Evolutionary conservation across 2,113 vertebrate species (phyloP).

Genomic region (Hippocampus mohnikei): DNA sequence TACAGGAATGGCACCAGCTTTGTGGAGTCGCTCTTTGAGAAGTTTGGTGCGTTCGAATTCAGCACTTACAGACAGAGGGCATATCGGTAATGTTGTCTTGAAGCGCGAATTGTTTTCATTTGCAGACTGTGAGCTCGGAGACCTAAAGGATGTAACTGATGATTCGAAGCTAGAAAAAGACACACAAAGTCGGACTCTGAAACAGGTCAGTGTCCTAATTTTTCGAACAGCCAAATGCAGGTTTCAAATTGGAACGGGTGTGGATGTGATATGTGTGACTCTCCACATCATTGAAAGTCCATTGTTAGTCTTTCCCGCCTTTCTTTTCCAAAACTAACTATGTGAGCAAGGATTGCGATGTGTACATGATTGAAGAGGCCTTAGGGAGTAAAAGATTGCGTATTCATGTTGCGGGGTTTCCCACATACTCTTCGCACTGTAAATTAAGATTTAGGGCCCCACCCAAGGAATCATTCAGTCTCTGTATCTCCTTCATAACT

Average conservation of each 20-base stretch:
- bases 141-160: constrained; percentile 83
- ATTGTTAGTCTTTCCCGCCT: background rate
- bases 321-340: constrained; percentile 3
- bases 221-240: background rate
- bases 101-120: background rate
- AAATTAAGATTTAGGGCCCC: constrained; percentile 12
- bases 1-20: constrained; percentile 96
- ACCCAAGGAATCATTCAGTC: constrained; percentile 15
- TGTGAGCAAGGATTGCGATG: background rate
- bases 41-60: constrained; percentile 78
- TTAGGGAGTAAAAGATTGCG: constrained; percentile 18
- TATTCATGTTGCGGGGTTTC: constrained; percentile 36
- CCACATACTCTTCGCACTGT: constrained; percentile 31
- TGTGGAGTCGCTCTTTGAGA: constrained; percentile 95
- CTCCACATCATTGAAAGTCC: background rate
- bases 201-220: constrained; percentile 56
- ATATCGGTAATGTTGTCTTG: background rate
- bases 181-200: constrained; percentile 41
- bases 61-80: background rate
- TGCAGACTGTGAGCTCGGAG: constrained; percentile 85
- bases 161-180: constrained; percentile 74
- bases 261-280: background rate
- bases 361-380: constrained; percentile 8
- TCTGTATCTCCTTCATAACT: constrained; percentile 30
- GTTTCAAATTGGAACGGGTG: background rate